These are phyloP conservation scores for Drosophila pseudotakahashii DNA, from an alignment of 2,888 invertebrate species.

Conservation along the genomic window DNA sequence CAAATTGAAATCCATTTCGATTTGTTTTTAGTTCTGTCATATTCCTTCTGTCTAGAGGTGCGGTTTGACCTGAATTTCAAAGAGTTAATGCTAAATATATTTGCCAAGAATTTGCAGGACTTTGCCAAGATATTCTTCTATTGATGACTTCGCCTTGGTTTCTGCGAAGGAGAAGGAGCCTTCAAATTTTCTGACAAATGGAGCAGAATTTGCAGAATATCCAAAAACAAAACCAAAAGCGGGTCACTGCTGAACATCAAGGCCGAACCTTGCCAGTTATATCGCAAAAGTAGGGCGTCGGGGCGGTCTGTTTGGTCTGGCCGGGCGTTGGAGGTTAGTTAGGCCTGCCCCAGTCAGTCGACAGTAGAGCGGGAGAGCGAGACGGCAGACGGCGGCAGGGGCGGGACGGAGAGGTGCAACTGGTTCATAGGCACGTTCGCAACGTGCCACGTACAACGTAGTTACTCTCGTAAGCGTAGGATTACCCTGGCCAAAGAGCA, in stretches of 20 bases:
- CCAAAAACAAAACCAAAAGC: constrained; percentile 24
- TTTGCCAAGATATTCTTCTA: not conserved
- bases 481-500: not conserved
- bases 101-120: not conserved
- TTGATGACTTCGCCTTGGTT: not conserved
- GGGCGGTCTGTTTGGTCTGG: constrained; percentile 64
- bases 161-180: not conserved
- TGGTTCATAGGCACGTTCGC: constrained; percentile 45
- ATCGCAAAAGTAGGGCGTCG: constrained; percentile 71
- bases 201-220: constrained; percentile 1
- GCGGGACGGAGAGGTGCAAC: constrained; percentile 16
- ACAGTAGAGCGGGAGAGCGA: not conserved
- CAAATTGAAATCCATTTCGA: constrained; percentile 52
- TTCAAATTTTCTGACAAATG: constrained; percentile 6
- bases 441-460: constrained; percentile 17
- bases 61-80: constrained; percentile 13
- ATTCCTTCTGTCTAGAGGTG: not conserved
- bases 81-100: constrained; percentile 4
- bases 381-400: not conserved
- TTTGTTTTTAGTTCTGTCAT: constrained; percentile 27
- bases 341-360: constrained; percentile 23
- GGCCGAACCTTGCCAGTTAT: constrained; percentile 68
- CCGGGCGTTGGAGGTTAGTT: constrained; percentile 35
- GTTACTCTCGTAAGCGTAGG: constrained; percentile 6
- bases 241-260: constrained; percentile 78